Percentiles rank a stretch among this genome's conserved stretches.
phyloP scores from a whole-genome alignment of 2,888 invertebrate genomes.

The Hermaeophaga mercurialis region DNA sequence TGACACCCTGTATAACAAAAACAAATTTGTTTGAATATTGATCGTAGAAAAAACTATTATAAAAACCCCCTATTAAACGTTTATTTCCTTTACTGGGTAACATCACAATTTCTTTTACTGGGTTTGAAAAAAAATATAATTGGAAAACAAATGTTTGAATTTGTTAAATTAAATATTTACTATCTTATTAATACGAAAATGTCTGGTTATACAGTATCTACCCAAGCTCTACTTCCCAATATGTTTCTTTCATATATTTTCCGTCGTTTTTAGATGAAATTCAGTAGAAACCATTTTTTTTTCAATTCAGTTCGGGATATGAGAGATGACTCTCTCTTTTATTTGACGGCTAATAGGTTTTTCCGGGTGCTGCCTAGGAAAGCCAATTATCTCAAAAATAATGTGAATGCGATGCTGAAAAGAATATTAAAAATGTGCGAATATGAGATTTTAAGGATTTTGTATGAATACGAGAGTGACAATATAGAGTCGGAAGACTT shows the following conservation, averaged over 20 bases:
- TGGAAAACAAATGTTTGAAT: too few relatives aligned
- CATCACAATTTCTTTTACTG: too few relatives aligned
- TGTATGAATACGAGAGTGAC: background rate
- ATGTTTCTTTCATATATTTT: background rate
- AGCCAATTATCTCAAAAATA: slow-evolving; percentile 22
- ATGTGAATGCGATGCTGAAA: slow-evolving; percentile 6
- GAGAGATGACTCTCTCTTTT: slow-evolving; percentile 10
- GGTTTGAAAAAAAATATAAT: too few relatives aligned
- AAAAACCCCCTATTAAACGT: too few relatives aligned
- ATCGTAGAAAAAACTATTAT: too few relatives aligned
- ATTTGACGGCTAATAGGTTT: slow-evolving; percentile 22
- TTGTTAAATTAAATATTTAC: too few relatives aligned
- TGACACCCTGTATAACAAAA: too few relatives aligned
- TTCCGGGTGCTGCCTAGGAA: slow-evolving; percentile 4
- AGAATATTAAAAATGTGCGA: slow-evolving; percentile 8
- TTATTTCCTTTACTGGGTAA: too few relatives aligned
- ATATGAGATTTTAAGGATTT: slow-evolving; percentile 11
- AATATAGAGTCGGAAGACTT: too few relatives aligned
- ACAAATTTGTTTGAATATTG: too few relatives aligned
- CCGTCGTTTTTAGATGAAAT: slow-evolving; percentile 5
- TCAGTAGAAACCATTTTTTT: slow-evolving; percentile 8
- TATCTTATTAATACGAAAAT: too few relatives aligned
- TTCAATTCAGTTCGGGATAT: slow-evolving; percentile 1
- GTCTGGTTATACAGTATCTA: background rate
- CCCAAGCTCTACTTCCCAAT: slow-evolving; percentile 1